Evolutionary conservation across 2,113 vertebrate genomes (phyloP).

Genomic region (Progne subis): DNA sequence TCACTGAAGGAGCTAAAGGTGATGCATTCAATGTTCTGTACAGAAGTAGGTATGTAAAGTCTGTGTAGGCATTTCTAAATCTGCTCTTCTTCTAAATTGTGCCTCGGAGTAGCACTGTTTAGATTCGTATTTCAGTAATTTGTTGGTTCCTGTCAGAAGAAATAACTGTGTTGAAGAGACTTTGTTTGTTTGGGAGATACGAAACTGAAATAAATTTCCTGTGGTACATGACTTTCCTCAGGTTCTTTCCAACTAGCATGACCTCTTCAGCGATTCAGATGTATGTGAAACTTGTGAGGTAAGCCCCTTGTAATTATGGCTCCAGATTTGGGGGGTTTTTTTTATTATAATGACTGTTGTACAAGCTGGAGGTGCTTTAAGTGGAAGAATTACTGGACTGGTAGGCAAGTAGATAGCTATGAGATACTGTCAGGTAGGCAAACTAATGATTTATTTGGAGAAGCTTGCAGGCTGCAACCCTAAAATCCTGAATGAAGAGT

Average conservation of each 20-base stretch:
- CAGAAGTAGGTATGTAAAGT: background rate
- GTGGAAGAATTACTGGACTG: background rate
- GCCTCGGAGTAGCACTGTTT: background rate
- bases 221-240: background rate
- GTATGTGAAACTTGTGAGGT: background rate
- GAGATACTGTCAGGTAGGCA: background rate
- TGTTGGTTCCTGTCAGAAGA: background rate
- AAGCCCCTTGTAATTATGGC: background rate
- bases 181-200: background rate
- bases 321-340: background rate
- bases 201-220: background rate
- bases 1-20: background rate
- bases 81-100: background rate
- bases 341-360: background rate
- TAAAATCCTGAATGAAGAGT: background rate
- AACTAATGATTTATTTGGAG: background rate
- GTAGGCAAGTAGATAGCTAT: background rate
- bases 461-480: background rate
- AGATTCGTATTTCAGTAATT: background rate
- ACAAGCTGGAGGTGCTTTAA: background rate
- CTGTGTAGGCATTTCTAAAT: background rate
- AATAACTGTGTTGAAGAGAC: background rate
- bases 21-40: background rate
- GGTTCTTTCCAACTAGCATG: background rate
- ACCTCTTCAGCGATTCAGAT: background rate